Percentiles rank a stretch among this genome's conserved stretches.
Evolutionary conservation across 2,797 vertebrate genomes (phyloP).

Genomic region (Hippocampus kuda): DNA sequence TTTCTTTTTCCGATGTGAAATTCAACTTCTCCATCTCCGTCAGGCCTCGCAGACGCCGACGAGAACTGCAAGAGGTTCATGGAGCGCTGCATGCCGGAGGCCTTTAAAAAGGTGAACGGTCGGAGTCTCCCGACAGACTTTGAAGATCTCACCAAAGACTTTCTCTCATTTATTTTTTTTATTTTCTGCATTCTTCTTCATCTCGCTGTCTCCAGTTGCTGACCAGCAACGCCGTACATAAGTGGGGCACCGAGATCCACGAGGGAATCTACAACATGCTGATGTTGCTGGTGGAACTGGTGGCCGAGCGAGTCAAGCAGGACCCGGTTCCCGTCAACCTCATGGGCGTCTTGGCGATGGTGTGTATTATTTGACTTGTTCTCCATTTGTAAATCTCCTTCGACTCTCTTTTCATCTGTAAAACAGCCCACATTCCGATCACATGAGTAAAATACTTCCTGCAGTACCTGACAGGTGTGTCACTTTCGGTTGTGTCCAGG

Average conservation of each 20-base stretch:
- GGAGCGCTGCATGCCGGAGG: constrained; percentile 98
- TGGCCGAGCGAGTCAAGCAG: constrained; percentile 92
- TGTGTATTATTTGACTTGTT: constrained; percentile 40
- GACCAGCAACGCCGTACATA: constrained; percentile 96
- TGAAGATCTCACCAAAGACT: background rate
- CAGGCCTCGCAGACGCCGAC: constrained; percentile 93
- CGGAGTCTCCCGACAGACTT: background rate
- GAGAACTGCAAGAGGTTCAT: constrained; percentile 98
- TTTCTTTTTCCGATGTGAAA: too few species aligned
- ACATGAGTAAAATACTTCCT: background rate
- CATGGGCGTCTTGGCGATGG: constrained; percentile 91
- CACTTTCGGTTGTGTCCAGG: constrained; percentile 58
- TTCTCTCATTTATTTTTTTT: background rate
- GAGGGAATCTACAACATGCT: constrained; percentile 99
- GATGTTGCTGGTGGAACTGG: constrained; percentile 93
- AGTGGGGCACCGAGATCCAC: constrained; percentile 98
- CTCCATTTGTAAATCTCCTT: background rate
- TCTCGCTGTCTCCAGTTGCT: constrained; percentile 67
- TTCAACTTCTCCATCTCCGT: constrained; percentile 8
- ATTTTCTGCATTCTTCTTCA: background rate
- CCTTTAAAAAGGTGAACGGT: constrained; percentile 91
- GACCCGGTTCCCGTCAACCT: constrained; percentile 88
- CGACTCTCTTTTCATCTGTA: background rate
- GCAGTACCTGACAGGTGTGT: background rate
- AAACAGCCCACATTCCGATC: background rate